Percentiles rank a stretch among this genome's conserved stretches.
Conservation (phyloP, 1,140 invertebrate genomes). For the Drosophila melanogaster region Release_6_plus_ISO1_MT NT_037436.4:22493501-22494000, state of each 20-base stretch:
- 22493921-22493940: slow-evolving; percentile 84
- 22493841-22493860: slow-evolving; percentile 7
- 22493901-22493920: slow-evolving; percentile 82
- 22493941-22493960: slow-evolving; percentile 83
- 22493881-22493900: slow-evolving; percentile 72
- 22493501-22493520: slow-evolving; percentile 83
- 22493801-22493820: slow-evolving; percentile 57
- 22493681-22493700: slow-evolving; percentile 84
- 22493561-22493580: slow-evolving; percentile 51
- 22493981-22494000: slow-evolving; percentile 19
- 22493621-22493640: slow-evolving; percentile 33
- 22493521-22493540: slow-evolving; percentile 63
- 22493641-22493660: slow-evolving; percentile 62
- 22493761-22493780: slow-evolving; percentile 34
- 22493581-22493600: slow-evolving; percentile 58
- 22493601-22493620: slow-evolving; percentile 18
- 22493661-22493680: slow-evolving; percentile 84
- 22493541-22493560: slow-evolving; percentile 55
- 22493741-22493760: slow-evolving; percentile 43
- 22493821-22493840: slow-evolving; percentile 33
- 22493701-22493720: slow-evolving; percentile 84
- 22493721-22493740: slow-evolving; percentile 75
- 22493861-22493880: slow-evolving; percentile 19
- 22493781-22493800: slow-evolving; percentile 62
- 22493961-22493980: slow-evolving; percentile 23